Percentiles rank a stretch among this genome's conserved stretches.
Evolutionary conservation across 2,797 vertebrate genomes (phyloP).

Genomic region (Chromis chromis): DNA sequence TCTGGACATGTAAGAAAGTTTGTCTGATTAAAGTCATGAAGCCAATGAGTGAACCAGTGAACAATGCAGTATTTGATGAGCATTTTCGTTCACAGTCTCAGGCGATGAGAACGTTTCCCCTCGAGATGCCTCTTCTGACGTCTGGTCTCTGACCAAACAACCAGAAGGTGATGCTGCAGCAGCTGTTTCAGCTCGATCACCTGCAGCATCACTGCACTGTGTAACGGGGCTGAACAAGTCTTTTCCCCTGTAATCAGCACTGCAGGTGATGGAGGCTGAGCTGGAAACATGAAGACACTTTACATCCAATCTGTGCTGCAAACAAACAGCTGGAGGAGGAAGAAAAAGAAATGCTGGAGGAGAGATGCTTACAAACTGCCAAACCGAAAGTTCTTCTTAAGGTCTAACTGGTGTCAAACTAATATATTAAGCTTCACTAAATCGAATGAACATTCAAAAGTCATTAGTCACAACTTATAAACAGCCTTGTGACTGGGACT

Average conservation of each 20-base stretch:
- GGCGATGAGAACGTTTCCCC: background rate
- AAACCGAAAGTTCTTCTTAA: conserved; percentile 3
- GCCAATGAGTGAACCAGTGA: background rate
- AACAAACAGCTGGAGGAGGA: background rate
- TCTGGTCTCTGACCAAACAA: conserved; percentile 3
- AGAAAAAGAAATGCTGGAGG: background rate
- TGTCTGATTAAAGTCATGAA: background rate
- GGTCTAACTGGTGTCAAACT: background rate
- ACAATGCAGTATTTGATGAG: background rate
- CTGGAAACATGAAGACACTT: conserved; percentile 19
- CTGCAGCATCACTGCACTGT: conserved; percentile 24
- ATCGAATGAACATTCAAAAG: background rate
- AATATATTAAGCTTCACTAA: no score
- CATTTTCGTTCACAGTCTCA: background rate
- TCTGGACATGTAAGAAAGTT: no score
- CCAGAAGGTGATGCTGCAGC: conserved; percentile 12
- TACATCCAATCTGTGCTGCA: background rate
- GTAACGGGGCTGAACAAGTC: background rate
- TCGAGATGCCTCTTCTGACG: background rate
- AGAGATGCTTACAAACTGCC: no score
- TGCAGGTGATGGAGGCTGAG: background rate
- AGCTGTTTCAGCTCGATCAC: conserved; percentile 28
- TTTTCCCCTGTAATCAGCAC: conserved; percentile 41
- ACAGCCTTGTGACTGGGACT: background rate
- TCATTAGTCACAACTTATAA: background rate